Percentiles rank a stretch among this genome's conserved stretches.
Conservation (phyloP, 2,113 vertebrate species). For the Amia ocellicauda region DNA sequence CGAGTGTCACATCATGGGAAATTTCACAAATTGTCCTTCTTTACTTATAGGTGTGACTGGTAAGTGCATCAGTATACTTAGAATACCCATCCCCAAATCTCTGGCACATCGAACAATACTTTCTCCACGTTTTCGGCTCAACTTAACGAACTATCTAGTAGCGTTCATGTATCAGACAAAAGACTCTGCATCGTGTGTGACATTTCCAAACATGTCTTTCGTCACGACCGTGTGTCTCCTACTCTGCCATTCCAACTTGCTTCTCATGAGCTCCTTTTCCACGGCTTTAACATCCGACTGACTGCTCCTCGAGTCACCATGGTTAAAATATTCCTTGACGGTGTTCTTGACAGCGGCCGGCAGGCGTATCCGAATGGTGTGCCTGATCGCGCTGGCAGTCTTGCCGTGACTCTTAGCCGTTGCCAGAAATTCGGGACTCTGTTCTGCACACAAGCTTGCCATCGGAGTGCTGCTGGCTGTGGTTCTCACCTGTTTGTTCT, state of each 20-base stretch:
- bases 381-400: conserved; percentile 38
- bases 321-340: conserved; percentile 60
- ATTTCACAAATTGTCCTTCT: too few relatives aligned
- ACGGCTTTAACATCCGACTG: conserved; percentile 18
- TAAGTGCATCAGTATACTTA: too few relatives aligned
- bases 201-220: conserved; percentile 27
- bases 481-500: not conserved
- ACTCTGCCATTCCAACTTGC: conserved; percentile 45
- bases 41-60: too few relatives aligned
- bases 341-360: conserved; percentile 56
- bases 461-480: not conserved
- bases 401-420: conserved; percentile 32
- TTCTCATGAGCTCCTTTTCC: conserved; percentile 48
- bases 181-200: conserved; percentile 43
- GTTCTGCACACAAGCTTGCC: not conserved
- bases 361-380: conserved; percentile 62
- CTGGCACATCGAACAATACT: too few relatives aligned
- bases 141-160: too few relatives aligned
- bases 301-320: conserved; percentile 24
- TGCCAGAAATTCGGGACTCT: not conserved
- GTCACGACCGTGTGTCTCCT: conserved; percentile 8
- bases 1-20: too few relatives aligned
- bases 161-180: too few relatives aligned
- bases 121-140: too few relatives aligned
- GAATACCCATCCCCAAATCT: too few relatives aligned